Conservation (phyloP, 2,888 invertebrate genomes). For the Exephanes ischioxanthus region DNA sequence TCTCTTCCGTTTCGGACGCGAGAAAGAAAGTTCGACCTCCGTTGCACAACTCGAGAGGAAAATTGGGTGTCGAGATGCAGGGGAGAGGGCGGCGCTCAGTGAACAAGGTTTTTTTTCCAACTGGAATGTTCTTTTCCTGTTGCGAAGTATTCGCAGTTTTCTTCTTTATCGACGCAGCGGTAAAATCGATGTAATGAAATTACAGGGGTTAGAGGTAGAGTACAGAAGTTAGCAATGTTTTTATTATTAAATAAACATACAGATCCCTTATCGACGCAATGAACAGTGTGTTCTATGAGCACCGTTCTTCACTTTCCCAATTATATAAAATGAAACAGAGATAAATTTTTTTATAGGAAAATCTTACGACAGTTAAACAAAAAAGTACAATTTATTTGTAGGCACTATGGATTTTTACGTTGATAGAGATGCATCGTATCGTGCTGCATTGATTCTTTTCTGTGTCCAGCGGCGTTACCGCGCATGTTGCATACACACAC, state of each 20-base stretch:
- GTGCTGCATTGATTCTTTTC: neutral
- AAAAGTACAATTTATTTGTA: neutral
- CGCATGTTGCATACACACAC: conserved; percentile 13
- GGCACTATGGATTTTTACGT: neutral
- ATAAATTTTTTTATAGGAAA: neutral
- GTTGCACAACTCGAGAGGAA: neutral
- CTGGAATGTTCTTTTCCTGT: too few species aligned
- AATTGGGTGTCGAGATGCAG: neutral
- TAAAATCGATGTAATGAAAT: too few species aligned
- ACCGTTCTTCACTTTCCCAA: too few species aligned
- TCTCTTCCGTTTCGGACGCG: neutral
- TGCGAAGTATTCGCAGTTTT: too few species aligned
- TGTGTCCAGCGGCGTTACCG: neutral
- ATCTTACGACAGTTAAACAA: neutral
- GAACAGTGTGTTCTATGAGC: too few species aligned
- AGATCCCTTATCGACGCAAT: too few species aligned
- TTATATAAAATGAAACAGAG: neutral
- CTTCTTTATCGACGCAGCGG: too few species aligned
- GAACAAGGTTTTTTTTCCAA: too few species aligned
- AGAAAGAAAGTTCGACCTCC: neutral
- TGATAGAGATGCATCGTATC: conserved; percentile 3
- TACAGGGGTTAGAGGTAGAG: too few species aligned
- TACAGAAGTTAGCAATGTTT: too few species aligned
- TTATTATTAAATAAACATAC: too few species aligned
- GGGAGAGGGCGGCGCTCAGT: too few species aligned